Evolutionary conservation across 1,140 invertebrate genomes (phyloP).

Genomic region (Plectrocnemia conspersa): DNA sequence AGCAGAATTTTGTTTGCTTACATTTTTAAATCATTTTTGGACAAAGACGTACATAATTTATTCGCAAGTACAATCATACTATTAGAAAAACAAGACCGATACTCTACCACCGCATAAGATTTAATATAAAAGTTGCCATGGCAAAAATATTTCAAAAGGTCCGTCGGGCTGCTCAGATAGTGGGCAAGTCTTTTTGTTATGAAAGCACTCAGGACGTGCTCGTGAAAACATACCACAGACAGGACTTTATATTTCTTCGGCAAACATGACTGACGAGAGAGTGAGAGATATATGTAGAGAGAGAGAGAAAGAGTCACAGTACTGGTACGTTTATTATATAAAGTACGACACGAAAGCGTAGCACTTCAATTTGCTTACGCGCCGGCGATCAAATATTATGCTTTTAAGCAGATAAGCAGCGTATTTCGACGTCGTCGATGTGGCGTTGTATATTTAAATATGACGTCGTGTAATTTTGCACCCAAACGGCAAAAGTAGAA

Average conservation of each 20-base stretch:
- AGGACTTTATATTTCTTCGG: slow-evolving; percentile 12
- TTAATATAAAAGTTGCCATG: slow-evolving; percentile 14
- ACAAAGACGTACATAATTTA: too few relatives aligned
- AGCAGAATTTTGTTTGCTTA: too few relatives aligned
- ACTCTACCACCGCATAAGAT: too few relatives aligned
- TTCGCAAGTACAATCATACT: too few relatives aligned
- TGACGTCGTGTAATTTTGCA: too few relatives aligned
- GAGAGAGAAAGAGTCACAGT: too few relatives aligned
- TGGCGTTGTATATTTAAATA: too few relatives aligned
- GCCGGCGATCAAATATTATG: slow-evolving; percentile 4
- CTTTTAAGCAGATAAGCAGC: background rate
- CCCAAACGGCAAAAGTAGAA: too few relatives aligned
- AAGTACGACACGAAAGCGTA: too few relatives aligned
- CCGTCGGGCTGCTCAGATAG: background rate
- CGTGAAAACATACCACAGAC: slow-evolving; percentile 8
- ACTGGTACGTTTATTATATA: too few relatives aligned
- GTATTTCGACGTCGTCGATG: background rate
- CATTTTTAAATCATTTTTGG: too few relatives aligned
- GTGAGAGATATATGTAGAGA: slow-evolving; percentile 3
- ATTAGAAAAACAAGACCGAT: too few relatives aligned
- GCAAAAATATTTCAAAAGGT: slow-evolving; percentile 8
- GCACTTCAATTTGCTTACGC: slow-evolving; percentile 4
- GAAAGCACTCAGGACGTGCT: slow-evolving; percentile 9
- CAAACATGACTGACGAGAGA: slow-evolving; percentile 6
- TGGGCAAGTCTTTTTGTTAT: slow-evolving; percentile 9